phyloP scores from a whole-genome alignment of 2,113 vertebrate genomes.

The Neodon shergylaensis region DNA sequence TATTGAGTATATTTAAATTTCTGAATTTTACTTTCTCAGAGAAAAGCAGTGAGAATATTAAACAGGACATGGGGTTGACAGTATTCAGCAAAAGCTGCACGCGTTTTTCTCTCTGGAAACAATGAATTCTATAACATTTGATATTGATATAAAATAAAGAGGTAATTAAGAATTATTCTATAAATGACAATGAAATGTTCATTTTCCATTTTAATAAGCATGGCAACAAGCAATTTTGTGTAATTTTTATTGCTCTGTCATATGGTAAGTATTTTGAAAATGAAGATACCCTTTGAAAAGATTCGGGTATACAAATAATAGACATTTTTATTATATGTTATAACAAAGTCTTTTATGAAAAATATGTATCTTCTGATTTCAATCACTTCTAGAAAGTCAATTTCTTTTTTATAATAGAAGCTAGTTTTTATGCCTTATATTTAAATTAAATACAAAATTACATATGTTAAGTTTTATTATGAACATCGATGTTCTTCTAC shows the following conservation, averaged over 20 bases:
- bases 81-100: background rate
- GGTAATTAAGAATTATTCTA: background rate
- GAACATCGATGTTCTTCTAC: background rate
- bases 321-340: background rate
- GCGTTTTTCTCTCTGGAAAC: background rate
- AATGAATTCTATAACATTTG: background rate
- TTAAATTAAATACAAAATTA: conserved; percentile 33
- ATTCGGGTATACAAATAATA: background rate
- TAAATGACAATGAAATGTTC: background rate
- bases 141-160: background rate
- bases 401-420: background rate
- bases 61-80: background rate
- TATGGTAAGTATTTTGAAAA: background rate
- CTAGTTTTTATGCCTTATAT: background rate
- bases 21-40: background rate
- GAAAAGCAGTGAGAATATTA: background rate
- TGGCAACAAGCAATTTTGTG: background rate
- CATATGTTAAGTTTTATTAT: background rate
- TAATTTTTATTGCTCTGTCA: conserved; percentile 5
- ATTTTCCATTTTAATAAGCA: background rate
- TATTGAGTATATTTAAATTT: background rate
- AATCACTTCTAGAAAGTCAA: background rate
- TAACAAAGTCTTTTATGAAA: background rate
- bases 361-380: background rate
- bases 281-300: background rate